phyloP scores from a whole-genome alignment of 2,888 invertebrate genomes.

The Doris montereyensis region DNA sequence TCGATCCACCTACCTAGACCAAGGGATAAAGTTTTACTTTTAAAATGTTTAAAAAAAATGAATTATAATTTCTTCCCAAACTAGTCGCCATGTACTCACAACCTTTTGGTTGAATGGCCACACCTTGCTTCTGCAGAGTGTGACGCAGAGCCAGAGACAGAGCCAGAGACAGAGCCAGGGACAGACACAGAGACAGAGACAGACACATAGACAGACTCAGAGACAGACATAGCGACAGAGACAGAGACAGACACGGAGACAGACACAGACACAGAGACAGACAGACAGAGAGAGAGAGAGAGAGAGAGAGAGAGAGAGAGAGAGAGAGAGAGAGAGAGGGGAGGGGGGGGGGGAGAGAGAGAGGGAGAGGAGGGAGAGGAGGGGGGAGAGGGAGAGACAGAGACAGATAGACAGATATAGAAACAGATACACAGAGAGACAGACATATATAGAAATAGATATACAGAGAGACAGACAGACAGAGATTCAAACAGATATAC shows the following conservation, averaged over 20 bases:
- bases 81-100: no score
- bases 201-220: not conserved
- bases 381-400: not conserved
- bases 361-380: not conserved
- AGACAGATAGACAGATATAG: conserved; percentile 9
- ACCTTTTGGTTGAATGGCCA: no score
- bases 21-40: no score
- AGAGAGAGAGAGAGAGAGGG: not conserved
- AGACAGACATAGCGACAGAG: not conserved
- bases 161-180: not conserved
- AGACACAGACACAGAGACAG: not conserved
- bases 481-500: no score
- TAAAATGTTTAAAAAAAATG: no score
- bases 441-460: no score
- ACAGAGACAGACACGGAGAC: not conserved
- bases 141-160: no score
- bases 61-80: no score
- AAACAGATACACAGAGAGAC: not conserved
- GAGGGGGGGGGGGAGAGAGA: not conserved
- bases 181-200: not conserved
- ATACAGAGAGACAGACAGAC: no score
- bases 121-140: no score
- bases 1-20: no score
- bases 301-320: conserved; percentile 25
- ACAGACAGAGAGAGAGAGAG: not conserved